Evolutionary conservation across 2,888 invertebrate genomes (phyloP).

Genomic region (Gonocerus acuteangulatus): DNA sequence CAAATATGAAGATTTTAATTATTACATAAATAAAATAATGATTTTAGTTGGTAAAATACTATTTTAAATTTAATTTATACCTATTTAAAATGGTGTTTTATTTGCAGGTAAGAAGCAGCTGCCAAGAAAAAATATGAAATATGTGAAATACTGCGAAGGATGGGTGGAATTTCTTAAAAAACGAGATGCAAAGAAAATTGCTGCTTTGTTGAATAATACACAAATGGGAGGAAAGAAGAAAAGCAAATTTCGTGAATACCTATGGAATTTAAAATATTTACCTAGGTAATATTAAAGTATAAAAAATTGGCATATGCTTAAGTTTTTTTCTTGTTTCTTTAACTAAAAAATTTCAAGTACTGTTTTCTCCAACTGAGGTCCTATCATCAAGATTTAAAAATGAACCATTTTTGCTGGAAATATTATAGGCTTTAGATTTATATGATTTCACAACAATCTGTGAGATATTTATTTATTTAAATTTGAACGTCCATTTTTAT

Average conservation of each 20-base stretch:
- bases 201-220: conserved; percentile 71
- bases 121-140: conserved; percentile 48
- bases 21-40: too few species aligned
- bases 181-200: conserved; percentile 79
- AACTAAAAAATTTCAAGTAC: too few species aligned
- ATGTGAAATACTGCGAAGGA: conserved; percentile 73
- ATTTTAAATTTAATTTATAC: not conserved
- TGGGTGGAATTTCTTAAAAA: conserved; percentile 93
- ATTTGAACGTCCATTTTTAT: too few species aligned
- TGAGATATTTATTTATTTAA: too few species aligned
- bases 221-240: conserved; percentile 78
- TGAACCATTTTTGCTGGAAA: too few species aligned
- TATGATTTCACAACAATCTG: too few species aligned
- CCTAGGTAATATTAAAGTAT: conserved; percentile 49
- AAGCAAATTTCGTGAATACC: conserved; percentile 77
- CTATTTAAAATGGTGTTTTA: not conserved
- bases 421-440: too few species aligned
- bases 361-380: too few species aligned
- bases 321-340: too few species aligned
- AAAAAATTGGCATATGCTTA: not conserved
- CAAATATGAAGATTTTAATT: too few species aligned
- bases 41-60: too few species aligned
- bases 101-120: conserved; percentile 6
- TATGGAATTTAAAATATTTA: conserved; percentile 96
- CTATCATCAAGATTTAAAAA: too few species aligned